Evolutionary conservation across 2,888 invertebrate genomes (phyloP).

Genomic region (Drosophila neonasuta): DNA sequence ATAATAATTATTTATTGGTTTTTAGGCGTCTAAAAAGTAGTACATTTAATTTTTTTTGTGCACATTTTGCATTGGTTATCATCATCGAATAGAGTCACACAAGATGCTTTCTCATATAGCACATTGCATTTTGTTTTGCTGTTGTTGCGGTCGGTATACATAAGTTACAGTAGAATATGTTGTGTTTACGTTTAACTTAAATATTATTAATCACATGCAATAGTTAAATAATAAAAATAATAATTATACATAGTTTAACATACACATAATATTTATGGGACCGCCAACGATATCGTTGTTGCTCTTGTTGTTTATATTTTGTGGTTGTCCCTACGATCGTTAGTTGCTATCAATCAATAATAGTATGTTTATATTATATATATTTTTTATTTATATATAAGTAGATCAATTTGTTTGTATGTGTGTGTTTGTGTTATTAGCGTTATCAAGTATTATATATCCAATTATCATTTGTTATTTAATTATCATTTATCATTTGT

Average conservation of each 20-base stretch:
- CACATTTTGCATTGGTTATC: conserved; percentile 67
- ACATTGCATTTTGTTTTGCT: conserved; percentile 42
- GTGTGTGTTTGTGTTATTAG: conserved; percentile 21
- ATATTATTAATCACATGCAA: conserved; percentile 81
- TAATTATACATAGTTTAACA: conserved; percentile 73
- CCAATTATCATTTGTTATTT: conserved; percentile 23
- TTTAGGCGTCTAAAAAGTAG: conserved; percentile 69
- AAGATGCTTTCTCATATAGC: conserved; percentile 39
- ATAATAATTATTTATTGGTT: conserved; percentile 70
- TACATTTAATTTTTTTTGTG: conserved; percentile 64
- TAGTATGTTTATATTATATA: conserved; percentile 28
- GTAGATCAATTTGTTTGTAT: conserved; percentile 59
- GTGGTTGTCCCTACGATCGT: conserved; percentile 18
- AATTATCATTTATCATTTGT: conserved; percentile 35
- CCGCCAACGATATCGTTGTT: conserved; percentile 7
- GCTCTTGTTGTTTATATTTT: conserved; percentile 9
- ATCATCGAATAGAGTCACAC: conserved; percentile 57
- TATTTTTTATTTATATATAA: conserved; percentile 36
- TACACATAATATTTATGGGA: conserved; percentile 44
- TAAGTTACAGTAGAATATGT: conserved; percentile 72
- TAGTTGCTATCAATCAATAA: conserved; percentile 32
- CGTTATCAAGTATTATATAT: conserved; percentile 31
- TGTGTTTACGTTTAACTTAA: conserved; percentile 77
- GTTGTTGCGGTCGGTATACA: conserved; percentile 65
- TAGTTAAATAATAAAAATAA: conserved; percentile 78